Evolutionary conservation across 1,140 invertebrate species (phyloP), one percentile per base, ranked within the genome.

Genomic region (Heliothis virescens): DNA sequence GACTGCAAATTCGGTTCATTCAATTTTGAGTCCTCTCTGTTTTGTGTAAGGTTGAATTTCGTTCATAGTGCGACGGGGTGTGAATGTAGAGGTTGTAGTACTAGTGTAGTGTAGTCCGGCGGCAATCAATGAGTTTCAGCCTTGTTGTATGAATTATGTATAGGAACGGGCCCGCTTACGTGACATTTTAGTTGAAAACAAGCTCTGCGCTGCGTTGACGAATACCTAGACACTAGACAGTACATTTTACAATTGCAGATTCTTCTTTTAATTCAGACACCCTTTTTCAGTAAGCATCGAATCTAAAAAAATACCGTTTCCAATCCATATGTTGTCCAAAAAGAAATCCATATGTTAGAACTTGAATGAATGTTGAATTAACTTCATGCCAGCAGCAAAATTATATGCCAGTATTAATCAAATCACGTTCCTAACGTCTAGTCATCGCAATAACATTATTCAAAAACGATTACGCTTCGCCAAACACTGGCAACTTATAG

Each of bases 61-160:
- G 74, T 63, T 63, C n/a, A 15, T 34, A 2, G 41, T 12, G 1
- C 1, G 50, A 16, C 18, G 12, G 50, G 74, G 60, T 16, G 55
- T 67, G 62, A 55, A 62, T 75, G 72, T 67, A 53, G 72, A 53
- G 41, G 47, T 72, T 62, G 78, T 72, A 62, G 34, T 60, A 78
- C 75, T 79, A 67, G 69, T 59, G 74, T 77, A 77, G 73, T 78
- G 41, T 50, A 75, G 52, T 78, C 71, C 18, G 73, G 11, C 62
- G 79, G 82, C 83, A 91, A 92, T 92, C 91, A 92, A 92, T 91
- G 91, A 89, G 78, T 86, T 83, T 79, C 82, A 85, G 83, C 85
- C 80, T 84, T 80, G 85, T 79, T 78, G 69, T 82, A 89, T 90
- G 85, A 91, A 90, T 91, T 86, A 90, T 89, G 87, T 89, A 91